Evolutionary conservation across 1,140 invertebrate species (phyloP), one percentile per base, ranked within the genome.

Genomic region (Ylistrum balloti): DNA sequence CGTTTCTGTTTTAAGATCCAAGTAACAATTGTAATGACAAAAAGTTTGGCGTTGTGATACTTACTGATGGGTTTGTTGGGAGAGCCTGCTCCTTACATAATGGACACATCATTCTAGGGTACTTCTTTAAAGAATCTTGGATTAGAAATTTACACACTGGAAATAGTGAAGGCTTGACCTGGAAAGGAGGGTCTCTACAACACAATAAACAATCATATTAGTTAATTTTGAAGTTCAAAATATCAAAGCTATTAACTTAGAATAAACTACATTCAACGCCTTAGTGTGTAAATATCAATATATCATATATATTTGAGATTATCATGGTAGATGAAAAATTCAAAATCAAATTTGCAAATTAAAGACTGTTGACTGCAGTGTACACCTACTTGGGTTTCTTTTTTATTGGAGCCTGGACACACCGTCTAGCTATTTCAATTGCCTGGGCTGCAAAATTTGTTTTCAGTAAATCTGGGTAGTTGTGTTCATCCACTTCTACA

Each of bases 391-490:
- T 96, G 34, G 96, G 96, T 41, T 96, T 97, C 45, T 96, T 97
- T 34, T 96, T 97, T 0, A 98, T 89, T 1, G 98, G 97, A 20
- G 97, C 97, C 94, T 98, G 97, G 0, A 98, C 97, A 96, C 98
- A 98, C 93, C 96, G 96, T 85, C 98, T 96, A 15, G 97, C 97
- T 90, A 98, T 97, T 96, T 98, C 98, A 88, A 96, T 97, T 0
- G 97, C 97, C 95, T 98, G 97, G 0, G 97, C 97, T 88, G 97
- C 92, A 86, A 98, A 97, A 94, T 97, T 97, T 0, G 97, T 96
- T 86, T 97, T 94, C 41, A 98, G 97, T 0, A 97, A 93, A 13
- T 96, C 95, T 28, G 98, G 97, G 92, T 98, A 97, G 96, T 98
- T 98, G 33, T 97, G 97, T 22, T 98, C 97, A 10, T 96, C 95